These are phyloP conservation scores for Hippocampus abdominalis DNA, from an alignment of 2,113 vertebrate species.

Conservation along the genomic window DNA sequence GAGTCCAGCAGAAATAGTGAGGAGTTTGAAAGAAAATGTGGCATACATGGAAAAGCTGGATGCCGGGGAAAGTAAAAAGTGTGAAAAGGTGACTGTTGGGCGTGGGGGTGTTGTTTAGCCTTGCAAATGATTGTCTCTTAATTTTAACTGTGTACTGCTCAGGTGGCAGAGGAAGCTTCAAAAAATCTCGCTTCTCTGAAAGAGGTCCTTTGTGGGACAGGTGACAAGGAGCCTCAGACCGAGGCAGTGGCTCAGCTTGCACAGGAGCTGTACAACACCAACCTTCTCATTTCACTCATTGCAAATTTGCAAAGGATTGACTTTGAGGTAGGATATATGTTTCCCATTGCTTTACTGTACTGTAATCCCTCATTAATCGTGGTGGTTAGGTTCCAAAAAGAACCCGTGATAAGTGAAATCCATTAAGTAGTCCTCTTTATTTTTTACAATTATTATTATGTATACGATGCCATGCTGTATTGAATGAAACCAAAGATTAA, in stretches of 20 bases:
- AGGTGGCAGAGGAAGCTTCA: slow-evolving; percentile 77
- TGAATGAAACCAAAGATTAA: no score
- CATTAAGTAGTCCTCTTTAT: no score
- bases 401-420: no score
- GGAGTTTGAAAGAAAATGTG: slow-evolving; percentile 74
- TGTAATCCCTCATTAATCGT: no score
- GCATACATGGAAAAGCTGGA: slow-evolving; percentile 76
- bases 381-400: no score
- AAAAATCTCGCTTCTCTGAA: slow-evolving; percentile 75
- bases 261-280: slow-evolving; percentile 79
- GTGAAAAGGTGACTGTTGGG: slow-evolving; percentile 64
- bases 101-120: not conserved
- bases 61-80: slow-evolving; percentile 72
- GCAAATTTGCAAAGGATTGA: slow-evolving; percentile 77
- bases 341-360: slow-evolving; percentile 4
- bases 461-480: no score
- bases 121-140: not conserved
- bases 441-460: no score
- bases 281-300: slow-evolving; percentile 76
- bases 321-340: slow-evolving; percentile 67
- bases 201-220: slow-evolving; percentile 75
- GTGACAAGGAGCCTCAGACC: slow-evolving; percentile 79
- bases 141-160: not conserved
- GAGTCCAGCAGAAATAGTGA: slow-evolving; percentile 78
- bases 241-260: slow-evolving; percentile 78